Percentiles rank a stretch among this genome's conserved stretches.
Evolutionary conservation across 2,888 invertebrate genomes (phyloP).

Genomic region (Camponotus fellah): DNA sequence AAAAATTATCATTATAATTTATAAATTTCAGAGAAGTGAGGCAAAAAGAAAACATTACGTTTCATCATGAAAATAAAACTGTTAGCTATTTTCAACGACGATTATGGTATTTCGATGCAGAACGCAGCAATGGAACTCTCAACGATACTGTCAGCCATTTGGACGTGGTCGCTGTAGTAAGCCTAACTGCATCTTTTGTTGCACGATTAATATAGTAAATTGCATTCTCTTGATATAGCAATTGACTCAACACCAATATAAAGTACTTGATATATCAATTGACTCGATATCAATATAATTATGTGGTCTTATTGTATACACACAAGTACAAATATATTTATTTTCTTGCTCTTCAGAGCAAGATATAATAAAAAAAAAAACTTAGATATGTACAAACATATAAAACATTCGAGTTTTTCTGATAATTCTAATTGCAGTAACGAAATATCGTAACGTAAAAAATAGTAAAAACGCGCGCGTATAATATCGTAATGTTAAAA

Average conservation of each 20-base stretch:
- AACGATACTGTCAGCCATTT: slow-evolving; percentile 91
- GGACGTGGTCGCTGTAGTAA: slow-evolving; percentile 93
- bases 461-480: too few relatives aligned
- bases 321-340: too few relatives aligned
- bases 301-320: too few relatives aligned
- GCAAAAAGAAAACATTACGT: slow-evolving; percentile 91
- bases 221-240: slow-evolving; percentile 2
- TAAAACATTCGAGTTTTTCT: neutral
- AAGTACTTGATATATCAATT: neutral
- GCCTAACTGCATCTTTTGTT: slow-evolving; percentile 76
- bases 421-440: too few relatives aligned
- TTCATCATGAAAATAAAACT: slow-evolving; percentile 91
- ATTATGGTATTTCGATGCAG: slow-evolving; percentile 90
- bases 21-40: slow-evolving; percentile 88
- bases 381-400: neutral
- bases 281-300: neutral
- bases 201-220: slow-evolving; percentile 4
- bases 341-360: too few relatives aligned
- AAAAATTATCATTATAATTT: neutral
- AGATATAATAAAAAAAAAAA: too few relatives aligned
- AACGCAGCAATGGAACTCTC: slow-evolving; percentile 90
- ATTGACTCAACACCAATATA: neutral
- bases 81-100: slow-evolving; percentile 91
- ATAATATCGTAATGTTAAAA: neutral
- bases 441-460: too few relatives aligned